Evolutionary conservation across 2,113 vertebrate species (phyloP), one percentile per base, ranked within the genome.

Genomic region (Ctenomys sociabilis): DNA sequence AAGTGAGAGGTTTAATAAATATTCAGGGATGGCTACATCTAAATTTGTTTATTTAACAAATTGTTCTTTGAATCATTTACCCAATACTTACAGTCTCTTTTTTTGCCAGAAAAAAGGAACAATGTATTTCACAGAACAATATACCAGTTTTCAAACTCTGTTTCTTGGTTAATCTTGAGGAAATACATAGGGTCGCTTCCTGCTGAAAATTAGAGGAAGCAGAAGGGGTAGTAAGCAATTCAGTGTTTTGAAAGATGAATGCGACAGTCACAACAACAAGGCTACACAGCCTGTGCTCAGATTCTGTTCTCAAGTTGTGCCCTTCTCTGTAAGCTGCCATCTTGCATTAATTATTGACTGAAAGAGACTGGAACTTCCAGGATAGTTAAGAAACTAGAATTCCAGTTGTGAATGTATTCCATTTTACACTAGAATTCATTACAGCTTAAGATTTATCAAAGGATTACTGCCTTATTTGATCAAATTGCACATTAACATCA

Each of bases 401-500:
- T 32, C 57, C 57, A 85, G 26, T 35, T 13, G 28, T 10, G 57
- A 93, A 77, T 72, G 28, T 59, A 13, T 59, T n/a, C 72, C 37
- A 19, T 45, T 61, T 32, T n/a, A 43, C 30, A 14, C 17, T 66
- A 5, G 17, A 37, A 72, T 73, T 93, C 73, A 49, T 68, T 87
- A 40, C 5, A 7, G 72, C 5, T 85, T 90, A 78, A 68, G 88
- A 82, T 61, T 85, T 85, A 90, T 92, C 45, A 88, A 87, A 94
- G 28, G 30, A 66, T 54, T 92, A 72, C 45, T n/a, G 16, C 5
- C 45, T 85, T 88, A 88, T 49, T 92, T 61, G 59, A 92, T 83
- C 54, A 88, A 90, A 37, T 54, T 90, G 78, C 32, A 75, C 49
- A 92, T 87, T 88, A 49, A 70, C 13, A 64, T 88, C 72, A 93